phyloP scores from a whole-genome alignment of 2,113 vertebrate species.

The Sinocyclocheilus grahami region DNA sequence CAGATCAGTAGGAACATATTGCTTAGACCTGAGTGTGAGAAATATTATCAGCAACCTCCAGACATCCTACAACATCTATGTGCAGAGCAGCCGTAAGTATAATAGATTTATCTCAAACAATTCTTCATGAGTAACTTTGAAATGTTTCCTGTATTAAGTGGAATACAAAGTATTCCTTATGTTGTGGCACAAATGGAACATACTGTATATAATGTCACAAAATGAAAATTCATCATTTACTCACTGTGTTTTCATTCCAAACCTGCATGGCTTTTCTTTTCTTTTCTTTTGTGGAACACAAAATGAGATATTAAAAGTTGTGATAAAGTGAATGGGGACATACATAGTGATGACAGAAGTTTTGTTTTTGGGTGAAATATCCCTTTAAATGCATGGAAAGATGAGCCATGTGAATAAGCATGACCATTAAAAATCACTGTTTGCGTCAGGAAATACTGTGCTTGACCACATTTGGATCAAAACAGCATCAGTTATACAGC shows the following conservation, averaged over 20 bases:
- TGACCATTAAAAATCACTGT: not conserved
- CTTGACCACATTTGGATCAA: not conserved
- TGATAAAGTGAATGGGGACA: not conserved
- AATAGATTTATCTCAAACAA: not conserved
- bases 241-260: not conserved
- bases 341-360: too few species aligned
- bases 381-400: not conserved
- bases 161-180: not conserved
- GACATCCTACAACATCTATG: conserved; percentile 79
- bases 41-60: conserved; percentile 80
- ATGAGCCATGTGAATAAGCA: not conserved
- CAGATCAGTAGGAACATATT: conserved; percentile 76
- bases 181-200: not conserved
- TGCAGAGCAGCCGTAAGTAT: conserved; percentile 79
- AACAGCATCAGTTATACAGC: not conserved
- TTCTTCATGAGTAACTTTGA: not conserved
- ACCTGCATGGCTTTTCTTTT: not conserved
- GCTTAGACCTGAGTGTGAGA: conserved; percentile 81
- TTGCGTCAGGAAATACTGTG: not conserved
- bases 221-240: not conserved
- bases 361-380: too few species aligned
- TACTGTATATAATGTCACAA: not conserved
- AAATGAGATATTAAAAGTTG: not conserved
- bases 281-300: not conserved
- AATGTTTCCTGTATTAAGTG: not conserved